Evolutionary conservation across 2,888 invertebrate genomes (phyloP).

Genomic region (Temnothorax rugatulus): DNA sequence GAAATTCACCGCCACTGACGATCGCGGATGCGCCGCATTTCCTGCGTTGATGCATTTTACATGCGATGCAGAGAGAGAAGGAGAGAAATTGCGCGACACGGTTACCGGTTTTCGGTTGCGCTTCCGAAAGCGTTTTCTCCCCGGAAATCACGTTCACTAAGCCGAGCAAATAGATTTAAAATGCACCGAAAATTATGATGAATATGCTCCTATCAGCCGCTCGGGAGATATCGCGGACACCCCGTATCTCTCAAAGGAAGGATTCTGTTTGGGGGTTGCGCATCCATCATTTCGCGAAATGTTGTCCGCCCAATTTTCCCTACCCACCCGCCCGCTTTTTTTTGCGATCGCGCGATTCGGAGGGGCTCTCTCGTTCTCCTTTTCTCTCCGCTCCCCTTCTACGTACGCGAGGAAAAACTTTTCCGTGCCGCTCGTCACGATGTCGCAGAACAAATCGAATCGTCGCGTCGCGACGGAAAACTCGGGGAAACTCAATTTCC

Average conservation of each 20-base stretch:
- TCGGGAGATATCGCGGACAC: slow-evolving; percentile 2
- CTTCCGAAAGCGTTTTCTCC: neutral
- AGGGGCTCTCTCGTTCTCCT: neutral
- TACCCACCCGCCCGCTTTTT: neutral
- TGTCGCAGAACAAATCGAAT: slow-evolving; percentile 69
- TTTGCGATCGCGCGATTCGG: slow-evolving; percentile 15
- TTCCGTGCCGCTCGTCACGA: slow-evolving; percentile 65
- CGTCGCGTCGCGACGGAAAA: slow-evolving; percentile 64
- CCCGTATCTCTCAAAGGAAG: slow-evolving; percentile 12
- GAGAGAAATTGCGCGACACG: neutral
- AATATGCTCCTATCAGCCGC: slow-evolving; percentile 3
- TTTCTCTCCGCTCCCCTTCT: neutral
- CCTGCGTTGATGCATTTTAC: neutral
- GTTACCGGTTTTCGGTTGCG: neutral
- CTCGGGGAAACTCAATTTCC: slow-evolving; percentile 71
- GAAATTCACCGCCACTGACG: slow-evolving; percentile 14
- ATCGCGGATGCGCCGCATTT: slow-evolving; percentile 24
- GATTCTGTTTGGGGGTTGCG: neutral
- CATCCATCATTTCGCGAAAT: slow-evolving; percentile 41
- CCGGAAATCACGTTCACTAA: neutral
- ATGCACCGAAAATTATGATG: slow-evolving; percentile 8
- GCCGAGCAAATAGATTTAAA: slow-evolving; percentile 17
- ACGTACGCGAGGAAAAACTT: slow-evolving; percentile 43
- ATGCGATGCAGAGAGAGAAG: neutral
- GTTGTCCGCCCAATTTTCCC: slow-evolving; percentile 48